Evolutionary conservation across 2,113 vertebrate species (phyloP).

Genomic region (Danionella cerebrum): DNA sequence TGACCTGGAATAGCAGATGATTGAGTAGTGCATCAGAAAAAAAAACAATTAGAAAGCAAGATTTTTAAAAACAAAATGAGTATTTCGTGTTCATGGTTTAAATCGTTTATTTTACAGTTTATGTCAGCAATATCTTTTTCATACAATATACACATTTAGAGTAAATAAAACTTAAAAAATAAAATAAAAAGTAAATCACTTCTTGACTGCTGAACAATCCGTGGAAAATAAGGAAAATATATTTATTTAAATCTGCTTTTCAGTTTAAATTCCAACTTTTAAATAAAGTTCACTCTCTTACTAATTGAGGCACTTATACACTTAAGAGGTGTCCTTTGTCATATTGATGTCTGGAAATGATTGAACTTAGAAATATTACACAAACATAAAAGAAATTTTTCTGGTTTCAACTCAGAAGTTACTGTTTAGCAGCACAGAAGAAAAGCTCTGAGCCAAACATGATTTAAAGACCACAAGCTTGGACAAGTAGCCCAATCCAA

Average conservation of each 20-base stretch:
- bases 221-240: slow-evolving; percentile 45
- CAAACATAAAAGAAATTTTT: neutral
- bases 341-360: slow-evolving; percentile 24
- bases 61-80: neutral
- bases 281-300: slow-evolving; percentile 48
- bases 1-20: too few relatives aligned
- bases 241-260: slow-evolving; percentile 43
- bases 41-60: neutral
- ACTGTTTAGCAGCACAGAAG: slow-evolving; percentile 21
- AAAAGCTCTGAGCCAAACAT: slow-evolving; percentile 18
- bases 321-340: slow-evolving; percentile 40
- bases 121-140: slow-evolving; percentile 49
- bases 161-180: slow-evolving; percentile 49
- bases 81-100: slow-evolving; percentile 37
- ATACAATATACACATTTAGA: slow-evolving; percentile 55
- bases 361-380: slow-evolving; percentile 13
- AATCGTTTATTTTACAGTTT: slow-evolving; percentile 53
- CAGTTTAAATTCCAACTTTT: slow-evolving; percentile 47
- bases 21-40: too few relatives aligned
- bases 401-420: slow-evolving; percentile 18
- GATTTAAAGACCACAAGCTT: slow-evolving; percentile 21
- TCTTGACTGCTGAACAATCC: slow-evolving; percentile 45
- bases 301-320: slow-evolving; percentile 62
- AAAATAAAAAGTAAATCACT: slow-evolving; percentile 37
- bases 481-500: slow-evolving; percentile 7